Evolutionary conservation across 2,797 vertebrate genomes (phyloP), one percentile per base, ranked within the genome.

Genomic region (Pachyuromys duprasi): DNA sequence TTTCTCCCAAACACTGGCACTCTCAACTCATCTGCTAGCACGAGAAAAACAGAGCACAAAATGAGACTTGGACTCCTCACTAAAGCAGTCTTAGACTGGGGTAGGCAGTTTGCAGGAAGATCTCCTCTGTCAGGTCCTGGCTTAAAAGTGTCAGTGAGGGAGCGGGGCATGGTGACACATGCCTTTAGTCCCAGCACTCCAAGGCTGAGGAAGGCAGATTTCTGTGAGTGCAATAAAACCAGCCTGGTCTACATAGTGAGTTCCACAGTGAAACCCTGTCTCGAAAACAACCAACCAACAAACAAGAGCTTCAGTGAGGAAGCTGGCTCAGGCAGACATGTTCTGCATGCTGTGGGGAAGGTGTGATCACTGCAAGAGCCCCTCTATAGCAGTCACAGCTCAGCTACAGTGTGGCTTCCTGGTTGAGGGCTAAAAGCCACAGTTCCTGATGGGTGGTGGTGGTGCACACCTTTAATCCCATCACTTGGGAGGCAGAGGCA

Each of bases 1-100:
- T 2, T 45, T 3, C 0, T 28, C 69, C 49, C 70, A 1, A 63
- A 33, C 0, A 2, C 82, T 4, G 13, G 9, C 17, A 1, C 0
- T 65, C 60, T 65, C 60, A 26, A 4, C 1, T 26, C 31, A 26
- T 13, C 94, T n/a, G 1, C 26, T 0, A 22, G 4, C 6, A 0
- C 0, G 39, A 62, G 42, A 31, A 8, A 31, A 55, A 18, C n/a
- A 39, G 0, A n/a, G 0, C n/a, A 15, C 1, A 18, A 13, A 26
- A 36, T 0, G 65, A 74, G 83, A 45, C 12, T 28, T 5, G 2
- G 80, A 42, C 15, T 79, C 76, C 86, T 42, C 57, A 36, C 8
- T 26, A 14, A 45, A 67, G 79, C 80, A n/a, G 60, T 4, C 36
- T 22, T 8, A 87, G 39, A 79, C 28, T 6, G 26, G 72, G 67